Conservation (phyloP, 2,888 invertebrate genomes). For the Molanna angustata region DNA sequence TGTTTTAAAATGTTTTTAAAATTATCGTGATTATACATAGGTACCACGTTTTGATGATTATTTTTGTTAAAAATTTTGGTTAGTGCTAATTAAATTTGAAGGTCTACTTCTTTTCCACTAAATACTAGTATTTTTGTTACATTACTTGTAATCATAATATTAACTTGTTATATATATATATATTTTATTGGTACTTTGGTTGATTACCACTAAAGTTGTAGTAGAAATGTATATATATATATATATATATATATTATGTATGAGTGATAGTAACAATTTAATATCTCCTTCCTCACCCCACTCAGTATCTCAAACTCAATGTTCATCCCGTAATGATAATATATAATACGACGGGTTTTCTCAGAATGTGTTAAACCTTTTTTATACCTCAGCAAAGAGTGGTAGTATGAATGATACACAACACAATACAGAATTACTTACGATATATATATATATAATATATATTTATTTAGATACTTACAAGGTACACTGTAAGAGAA, state of each 20-base stretch:
- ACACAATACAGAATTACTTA: conserved; percentile 23
- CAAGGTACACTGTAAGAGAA: conserved; percentile 42
- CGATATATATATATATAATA: too few relatives aligned
- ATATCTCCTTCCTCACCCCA: conserved; percentile 12
- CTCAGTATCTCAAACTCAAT: conserved; percentile 4
- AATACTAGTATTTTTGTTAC: conserved; percentile 26
- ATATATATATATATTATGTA: conserved; percentile 15
- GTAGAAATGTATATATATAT: neutral
- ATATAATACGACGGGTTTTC: neutral
- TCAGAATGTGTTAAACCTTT: neutral
- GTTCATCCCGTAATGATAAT: neutral
- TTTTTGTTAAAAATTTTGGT: conserved; percentile 29
- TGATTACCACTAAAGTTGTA: conserved; percentile 63
- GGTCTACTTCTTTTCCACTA: conserved; percentile 30
- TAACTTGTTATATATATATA: conserved; percentile 36
- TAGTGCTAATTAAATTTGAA: conserved; percentile 28
- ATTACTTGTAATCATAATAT: conserved; percentile 43
- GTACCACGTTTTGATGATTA: conserved; percentile 33
- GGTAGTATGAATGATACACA: conserved; percentile 5
- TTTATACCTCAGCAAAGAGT: neutral
- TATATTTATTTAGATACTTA: conserved; percentile 44
- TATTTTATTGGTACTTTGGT: conserved; percentile 67
- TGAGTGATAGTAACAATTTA: conserved; percentile 29
- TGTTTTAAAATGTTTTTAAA: conserved; percentile 33
- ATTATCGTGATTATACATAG: conserved; percentile 35